Base-by-base conservation (phyloP, 2,888 invertebrate genomes). In the Pollenia angustigena region DNA sequence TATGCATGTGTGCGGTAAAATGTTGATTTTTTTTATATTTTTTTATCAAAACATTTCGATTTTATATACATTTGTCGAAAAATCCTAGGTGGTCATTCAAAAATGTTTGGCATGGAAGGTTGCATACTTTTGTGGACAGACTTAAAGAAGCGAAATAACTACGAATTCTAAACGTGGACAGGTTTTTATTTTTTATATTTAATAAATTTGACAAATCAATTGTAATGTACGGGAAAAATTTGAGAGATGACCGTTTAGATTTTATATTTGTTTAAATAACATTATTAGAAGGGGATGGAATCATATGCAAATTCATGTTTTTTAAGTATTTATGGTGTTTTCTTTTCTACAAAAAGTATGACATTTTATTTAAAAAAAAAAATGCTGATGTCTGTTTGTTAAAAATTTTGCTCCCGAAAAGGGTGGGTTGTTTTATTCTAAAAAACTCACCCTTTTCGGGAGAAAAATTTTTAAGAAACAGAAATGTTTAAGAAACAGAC, bases 1-100 rank as follows among this genome's bases (percentile, higher is more conserved):
- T 79, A 42, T 75, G 71, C 74, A 83, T 86, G 86, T 83, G 86
- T 86, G 86, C 80, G 86, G 86, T 83, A 83, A 80, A 69, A 76
- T 75, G 74, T 81, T 71, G 62, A 42, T 0, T 48, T 54, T 71
- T 68, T 74, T 71, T 56, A 8, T 42, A 12, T 60, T 81, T 68
- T 56, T 68, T 75, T 42, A 50, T 75, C 16, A 50, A 72, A 66
- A 62, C 52, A 60, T n/a, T 68, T 60, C 14, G 66, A 62, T 78
- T 71, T 85, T 69, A 74, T 32, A 66, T 82, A n/a, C n/a, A 62
- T 56, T 71, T 48, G 42, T 23, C 80, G 83, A 66, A 58, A 75
- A 83, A 58, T 83, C 50, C 76, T 80, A 83, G 86, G 86, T 86
- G 86, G 86, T 79, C 86, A 83, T n/a, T 68, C n/a, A 52, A 86